Conservation (phyloP, 2,888 invertebrate species). For the Scaptomyza tumidula region DNA sequence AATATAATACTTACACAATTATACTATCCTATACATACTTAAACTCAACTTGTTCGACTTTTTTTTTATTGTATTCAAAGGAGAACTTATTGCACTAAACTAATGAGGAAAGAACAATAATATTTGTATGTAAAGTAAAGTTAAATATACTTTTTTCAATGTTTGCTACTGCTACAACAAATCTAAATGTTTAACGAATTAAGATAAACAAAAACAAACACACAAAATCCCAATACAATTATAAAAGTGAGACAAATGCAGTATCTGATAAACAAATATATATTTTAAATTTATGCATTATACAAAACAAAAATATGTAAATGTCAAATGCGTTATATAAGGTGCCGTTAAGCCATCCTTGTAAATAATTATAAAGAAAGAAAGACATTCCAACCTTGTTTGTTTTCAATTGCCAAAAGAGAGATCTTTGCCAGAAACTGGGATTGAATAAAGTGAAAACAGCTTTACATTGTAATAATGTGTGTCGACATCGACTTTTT, state of each 20-base stretch:
- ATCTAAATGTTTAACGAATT: constrained; percentile 46
- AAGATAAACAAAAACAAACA: constrained; percentile 5
- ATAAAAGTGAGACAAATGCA: constrained; percentile 40
- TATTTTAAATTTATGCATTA: constrained; percentile 72
- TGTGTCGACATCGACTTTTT: constrained; percentile 37
- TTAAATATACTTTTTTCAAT: constrained; percentile 60
- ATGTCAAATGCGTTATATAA: constrained; percentile 76
- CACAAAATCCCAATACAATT: constrained; percentile 3
- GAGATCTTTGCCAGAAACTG: background rate
- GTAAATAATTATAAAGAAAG: constrained; percentile 84
- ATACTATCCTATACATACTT: constrained; percentile 13
- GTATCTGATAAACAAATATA: constrained; percentile 60
- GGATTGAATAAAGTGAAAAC: background rate
- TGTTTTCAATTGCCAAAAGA: constrained; percentile 63
- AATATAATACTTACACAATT: constrained; percentile 14
- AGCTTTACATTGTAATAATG: constrained; percentile 16
- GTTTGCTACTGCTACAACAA: constrained; percentile 55
- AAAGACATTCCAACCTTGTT: constrained; percentile 84
- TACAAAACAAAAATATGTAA: constrained; percentile 53
- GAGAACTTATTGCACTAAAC: constrained; percentile 43
- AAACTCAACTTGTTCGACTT: constrained; percentile 32
- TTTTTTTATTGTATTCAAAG: constrained; percentile 23
- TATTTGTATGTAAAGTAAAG: constrained; percentile 57
- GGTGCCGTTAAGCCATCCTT: constrained; percentile 82
- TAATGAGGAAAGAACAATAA: constrained; percentile 53